A percentile compares a stretch with the other conserved stretches of the same genome.
Conservation (phyloP, 2,113 vertebrate genomes). For the Zosterops borbonicus region DNA sequence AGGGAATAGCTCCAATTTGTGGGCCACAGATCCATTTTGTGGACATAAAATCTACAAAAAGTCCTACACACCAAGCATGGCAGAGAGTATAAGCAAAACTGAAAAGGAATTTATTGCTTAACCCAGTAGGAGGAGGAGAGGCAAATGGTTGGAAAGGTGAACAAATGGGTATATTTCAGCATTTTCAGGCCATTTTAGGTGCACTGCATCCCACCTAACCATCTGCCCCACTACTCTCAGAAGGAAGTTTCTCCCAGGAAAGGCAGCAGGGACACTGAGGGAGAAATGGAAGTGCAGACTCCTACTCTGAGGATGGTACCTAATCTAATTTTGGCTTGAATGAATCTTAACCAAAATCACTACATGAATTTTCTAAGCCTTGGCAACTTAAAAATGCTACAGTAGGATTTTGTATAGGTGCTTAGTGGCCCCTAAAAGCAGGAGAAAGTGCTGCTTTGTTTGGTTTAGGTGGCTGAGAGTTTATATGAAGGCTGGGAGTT, state of each 20-base stretch:
- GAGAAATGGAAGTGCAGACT: neutral
- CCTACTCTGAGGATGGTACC: neutral
- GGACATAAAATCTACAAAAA: neutral
- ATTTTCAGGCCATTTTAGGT: neutral
- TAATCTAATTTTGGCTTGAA: neutral
- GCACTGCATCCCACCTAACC: neutral
- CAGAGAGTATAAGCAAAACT: neutral
- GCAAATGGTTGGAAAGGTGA: neutral
- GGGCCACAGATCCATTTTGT: neutral
- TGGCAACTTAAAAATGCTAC: neutral
- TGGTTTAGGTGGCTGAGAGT: neutral
- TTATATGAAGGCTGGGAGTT: conserved; percentile 11
- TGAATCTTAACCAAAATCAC: neutral
- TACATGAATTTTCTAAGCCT: neutral
- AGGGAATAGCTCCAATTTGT: neutral
- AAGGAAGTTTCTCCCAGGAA: neutral
- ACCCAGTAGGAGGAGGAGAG: neutral
- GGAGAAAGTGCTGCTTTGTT: conserved; percentile 6
- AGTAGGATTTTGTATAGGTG: neutral
- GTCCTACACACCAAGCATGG: too few species aligned
- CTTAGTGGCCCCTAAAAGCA: neutral
- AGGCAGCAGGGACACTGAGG: neutral
- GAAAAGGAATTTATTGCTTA: neutral
- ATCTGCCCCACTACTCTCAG: neutral
- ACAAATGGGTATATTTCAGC: neutral